These are phyloP conservation scores for Benthochromis sp. DNA, from an alignment of 2,113 vertebrate species.

Conservation along the genomic window DNA sequence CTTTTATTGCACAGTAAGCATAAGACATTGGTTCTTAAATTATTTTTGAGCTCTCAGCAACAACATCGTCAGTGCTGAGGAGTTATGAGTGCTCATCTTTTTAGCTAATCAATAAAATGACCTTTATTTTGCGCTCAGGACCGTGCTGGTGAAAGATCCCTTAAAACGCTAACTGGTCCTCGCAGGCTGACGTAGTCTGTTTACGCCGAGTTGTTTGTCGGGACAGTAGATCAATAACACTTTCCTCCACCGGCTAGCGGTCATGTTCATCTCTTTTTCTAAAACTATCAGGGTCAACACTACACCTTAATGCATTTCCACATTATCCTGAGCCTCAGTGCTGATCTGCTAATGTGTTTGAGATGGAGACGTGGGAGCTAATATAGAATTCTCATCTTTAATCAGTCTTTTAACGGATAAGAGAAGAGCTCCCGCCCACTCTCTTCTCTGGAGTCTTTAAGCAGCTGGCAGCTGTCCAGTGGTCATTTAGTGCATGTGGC, in stretches of 20 bases:
- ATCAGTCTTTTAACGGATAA: neutral
- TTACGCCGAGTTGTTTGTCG: neutral
- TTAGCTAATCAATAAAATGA: neutral
- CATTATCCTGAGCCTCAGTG: neutral
- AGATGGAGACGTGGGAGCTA: neutral
- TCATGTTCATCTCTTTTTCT: neutral
- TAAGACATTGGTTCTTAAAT: neutral
- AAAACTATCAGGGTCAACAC: neutral
- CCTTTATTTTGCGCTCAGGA: neutral
- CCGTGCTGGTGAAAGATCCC: neutral
- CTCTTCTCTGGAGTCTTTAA: neutral
- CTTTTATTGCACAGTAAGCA: neutral
- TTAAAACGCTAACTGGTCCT: neutral
- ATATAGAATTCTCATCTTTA: slow-evolving; percentile 15
- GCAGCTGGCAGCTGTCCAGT: neutral
- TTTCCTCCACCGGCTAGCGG: neutral
- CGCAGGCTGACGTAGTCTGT: neutral
- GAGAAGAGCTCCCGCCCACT: neutral
- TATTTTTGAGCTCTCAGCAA: neutral
- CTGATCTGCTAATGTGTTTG: slow-evolving; percentile 3
- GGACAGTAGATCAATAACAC: neutral
- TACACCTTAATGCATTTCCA: slow-evolving; percentile 8
- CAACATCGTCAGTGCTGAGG: neutral
- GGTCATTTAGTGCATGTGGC: slow-evolving; percentile 8
- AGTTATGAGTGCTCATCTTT: neutral